Evolutionary conservation across 2,113 vertebrate species (phyloP).

Genomic region (Conger conger): DNA sequence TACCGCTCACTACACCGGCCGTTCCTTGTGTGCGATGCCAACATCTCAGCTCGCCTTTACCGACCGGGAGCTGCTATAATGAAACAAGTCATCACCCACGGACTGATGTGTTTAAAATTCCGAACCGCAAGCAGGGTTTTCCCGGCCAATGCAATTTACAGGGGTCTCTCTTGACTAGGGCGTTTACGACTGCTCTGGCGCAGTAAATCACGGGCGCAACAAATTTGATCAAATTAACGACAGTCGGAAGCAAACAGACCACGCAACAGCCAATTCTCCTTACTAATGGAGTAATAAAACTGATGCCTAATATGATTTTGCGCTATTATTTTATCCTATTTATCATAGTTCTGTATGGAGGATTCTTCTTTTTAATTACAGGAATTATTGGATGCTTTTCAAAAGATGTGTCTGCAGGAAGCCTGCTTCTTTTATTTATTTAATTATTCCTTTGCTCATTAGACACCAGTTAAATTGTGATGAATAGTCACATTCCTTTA

Average conservation of each 20-base stretch:
- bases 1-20: not conserved
- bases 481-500: not conserved
- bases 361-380: not conserved
- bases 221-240: conserved; percentile 59
- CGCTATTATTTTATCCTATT: not conserved
- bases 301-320: conserved; percentile 16
- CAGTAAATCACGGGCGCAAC: conserved; percentile 59
- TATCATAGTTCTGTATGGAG: not conserved
- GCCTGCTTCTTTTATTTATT: not conserved
- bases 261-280: conserved; percentile 41
- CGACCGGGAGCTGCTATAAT: conserved; percentile 61
- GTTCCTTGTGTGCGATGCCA: not conserved
- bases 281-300: conserved; percentile 49
- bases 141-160: conserved; percentile 61
- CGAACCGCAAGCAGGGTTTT: conserved; percentile 59
- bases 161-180: not conserved
- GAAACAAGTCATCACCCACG: conserved; percentile 64
- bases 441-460: not conserved
- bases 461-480: not conserved
- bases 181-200: conserved; percentile 43
- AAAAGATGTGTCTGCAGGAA: not conserved
- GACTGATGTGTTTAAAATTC: conserved; percentile 65
- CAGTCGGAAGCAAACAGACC: conserved; percentile 42
- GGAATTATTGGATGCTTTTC: not conserved
- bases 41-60: not conserved